Evolutionary conservation across 2,888 invertebrate species (phyloP).

Genomic region (Amiota mariae): DNA sequence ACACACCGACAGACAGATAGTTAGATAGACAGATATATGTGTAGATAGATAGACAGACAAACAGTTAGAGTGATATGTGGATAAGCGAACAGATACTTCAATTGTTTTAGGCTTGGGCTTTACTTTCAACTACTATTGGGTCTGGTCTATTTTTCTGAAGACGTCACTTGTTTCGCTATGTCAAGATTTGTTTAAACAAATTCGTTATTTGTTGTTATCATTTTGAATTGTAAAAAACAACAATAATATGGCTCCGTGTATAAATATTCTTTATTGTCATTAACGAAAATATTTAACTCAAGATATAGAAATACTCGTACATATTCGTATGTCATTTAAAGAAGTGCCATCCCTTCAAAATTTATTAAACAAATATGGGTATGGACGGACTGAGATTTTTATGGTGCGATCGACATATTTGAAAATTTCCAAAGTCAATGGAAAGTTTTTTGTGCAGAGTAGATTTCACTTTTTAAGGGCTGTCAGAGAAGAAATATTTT

Average conservation of each 20-base stretch:
- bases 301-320: too few species aligned
- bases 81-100: too few species aligned
- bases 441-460: not conserved
- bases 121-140: constrained; percentile 12
- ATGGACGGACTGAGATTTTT: not conserved
- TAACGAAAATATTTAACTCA: constrained; percentile 39
- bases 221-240: constrained; percentile 15
- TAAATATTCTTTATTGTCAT: constrained; percentile 47
- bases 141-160: constrained; percentile 25
- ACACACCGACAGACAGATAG: not conserved
- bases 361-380: not conserved
- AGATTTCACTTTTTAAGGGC: too few species aligned
- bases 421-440: not conserved
- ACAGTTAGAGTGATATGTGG: too few species aligned
- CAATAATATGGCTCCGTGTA: constrained; percentile 42
- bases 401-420: not conserved
- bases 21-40: too few species aligned
- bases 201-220: constrained; percentile 34
- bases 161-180: constrained; percentile 54
- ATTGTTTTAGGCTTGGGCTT: not conserved
- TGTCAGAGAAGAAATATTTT: too few species aligned
- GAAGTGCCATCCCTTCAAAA: too few species aligned
- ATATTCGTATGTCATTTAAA: too few species aligned
- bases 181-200: constrained; percentile 51
- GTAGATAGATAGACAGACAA: not conserved